Evolutionary conservation across 2,113 vertebrate species (phyloP), one percentile per base, ranked within the genome.

Genomic region (Percopsis transmontana): DNA sequence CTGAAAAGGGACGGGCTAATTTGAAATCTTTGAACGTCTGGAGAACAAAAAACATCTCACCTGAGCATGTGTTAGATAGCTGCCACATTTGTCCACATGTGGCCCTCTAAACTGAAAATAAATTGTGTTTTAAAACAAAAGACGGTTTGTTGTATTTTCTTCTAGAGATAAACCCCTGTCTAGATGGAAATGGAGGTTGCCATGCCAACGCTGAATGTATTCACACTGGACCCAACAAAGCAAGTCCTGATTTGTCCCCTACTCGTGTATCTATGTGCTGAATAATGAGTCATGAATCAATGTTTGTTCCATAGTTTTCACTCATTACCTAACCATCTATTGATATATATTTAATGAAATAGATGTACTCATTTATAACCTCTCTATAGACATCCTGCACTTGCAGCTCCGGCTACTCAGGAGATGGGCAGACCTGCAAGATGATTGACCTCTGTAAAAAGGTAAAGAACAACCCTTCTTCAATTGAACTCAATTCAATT

Each of bases 91-190:
- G 27, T 33, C 27, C 27, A 33, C 27, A 33, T 33, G 3, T 1
- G 27, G 1, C 27, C 27, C 3, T 33, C 27, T 33, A 40, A 33
- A 45, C 42, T 44, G 44, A 41, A 33, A 9, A 33, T 39, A 13
- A 9, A 40, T 23, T 11, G 42, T 53, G n/a, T n/a, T n/a, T n/a
- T n/a, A n/a, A n/a, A n/a, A n/a, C n/a, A n/a, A n/a, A 57, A 54
- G 56, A 11, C 47, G 38, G 61, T 40, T 1, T 53, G 66, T 38
- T 65, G 47, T 63, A n/a, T 64, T 56, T 74, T 85, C 41, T 77
- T 68, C 23, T 89, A 99, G 97, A 94, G 81, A 96, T 98, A 53
- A 96, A 99, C 60, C 95, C 97, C 0, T 99, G 97, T 56, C 70
- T 95, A 76, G 84, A 91, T 39, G 93, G 90, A 79, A 90, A 93